phyloP scores from a whole-genome alignment of 2,888 invertebrate species.

The Sphaeridia pumilis region DNA sequence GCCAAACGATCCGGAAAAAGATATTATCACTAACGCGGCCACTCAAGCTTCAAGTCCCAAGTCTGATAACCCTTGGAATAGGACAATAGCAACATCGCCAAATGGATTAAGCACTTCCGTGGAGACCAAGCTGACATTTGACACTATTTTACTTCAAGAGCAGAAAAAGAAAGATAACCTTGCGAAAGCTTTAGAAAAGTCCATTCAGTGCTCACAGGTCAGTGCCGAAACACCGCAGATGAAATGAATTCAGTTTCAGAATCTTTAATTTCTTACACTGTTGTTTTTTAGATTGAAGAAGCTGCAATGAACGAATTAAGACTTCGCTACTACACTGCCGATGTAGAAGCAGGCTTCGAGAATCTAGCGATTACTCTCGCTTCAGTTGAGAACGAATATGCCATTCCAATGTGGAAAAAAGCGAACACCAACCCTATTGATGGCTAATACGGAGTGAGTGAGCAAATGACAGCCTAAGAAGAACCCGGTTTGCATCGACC shows the following conservation, averaged over 20 bases:
- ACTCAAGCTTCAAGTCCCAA: constrained; percentile 6
- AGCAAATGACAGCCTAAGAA: too few species aligned
- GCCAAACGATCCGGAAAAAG: neutral
- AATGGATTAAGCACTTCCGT: too few species aligned
- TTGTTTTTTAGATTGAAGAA: constrained; percentile 59
- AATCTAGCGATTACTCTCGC: constrained; percentile 17
- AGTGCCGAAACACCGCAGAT: neutral
- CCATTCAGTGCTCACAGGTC: constrained; percentile 64
- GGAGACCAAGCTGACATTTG: constrained; percentile 35
- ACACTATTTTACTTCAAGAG: constrained; percentile 60
- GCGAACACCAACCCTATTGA: constrained; percentile 2
- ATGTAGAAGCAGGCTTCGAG: constrained; percentile 50
- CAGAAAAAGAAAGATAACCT: constrained; percentile 58
- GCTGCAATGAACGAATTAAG: constrained; percentile 68
- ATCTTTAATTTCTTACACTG: too few species aligned
- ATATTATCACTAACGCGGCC: neutral
- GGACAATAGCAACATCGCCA: neutral
- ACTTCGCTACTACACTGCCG: constrained; percentile 58
- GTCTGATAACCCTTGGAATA: constrained; percentile 28
- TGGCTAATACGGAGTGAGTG: too few species aligned
- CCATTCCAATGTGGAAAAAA: constrained; percentile 11
- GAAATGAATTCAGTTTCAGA: neutral
- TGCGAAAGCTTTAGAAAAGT: constrained; percentile 59
- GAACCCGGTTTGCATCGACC: too few species aligned
- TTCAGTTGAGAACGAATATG: constrained; percentile 1